phyloP scores from a whole-genome alignment of 2,797 vertebrate genomes.

The Channallabes apus region DNA sequence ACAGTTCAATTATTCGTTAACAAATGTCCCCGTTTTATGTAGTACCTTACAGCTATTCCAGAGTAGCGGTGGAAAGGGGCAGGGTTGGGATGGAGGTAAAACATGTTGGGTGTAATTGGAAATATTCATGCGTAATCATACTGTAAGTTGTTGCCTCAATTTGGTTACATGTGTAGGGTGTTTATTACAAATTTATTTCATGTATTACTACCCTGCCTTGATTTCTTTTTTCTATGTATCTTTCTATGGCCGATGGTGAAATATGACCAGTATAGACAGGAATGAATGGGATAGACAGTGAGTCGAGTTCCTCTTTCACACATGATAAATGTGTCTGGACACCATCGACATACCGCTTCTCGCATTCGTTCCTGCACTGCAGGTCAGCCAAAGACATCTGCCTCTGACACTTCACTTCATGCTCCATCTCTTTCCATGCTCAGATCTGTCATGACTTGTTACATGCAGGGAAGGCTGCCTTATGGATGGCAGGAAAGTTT shows the following conservation, averaged over 20 bases:
- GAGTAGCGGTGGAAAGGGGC: not conserved
- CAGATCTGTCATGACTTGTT: constrained; percentile 41
- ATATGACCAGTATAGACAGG: constrained; percentile 35
- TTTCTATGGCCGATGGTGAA: constrained; percentile 31
- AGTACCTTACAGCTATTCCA: not conserved
- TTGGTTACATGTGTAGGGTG: not conserved
- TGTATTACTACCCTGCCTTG: not conserved
- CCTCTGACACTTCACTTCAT: constrained; percentile 51
- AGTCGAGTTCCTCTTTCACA: constrained; percentile 40
- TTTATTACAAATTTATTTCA: not conserved
- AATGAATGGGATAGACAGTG: constrained; percentile 34
- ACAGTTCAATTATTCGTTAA: not conserved
- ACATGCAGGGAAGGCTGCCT: constrained; percentile 37
- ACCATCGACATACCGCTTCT: constrained; percentile 52
- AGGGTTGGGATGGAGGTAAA: not conserved
- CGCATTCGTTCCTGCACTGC: constrained; percentile 34
- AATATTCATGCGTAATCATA: not conserved
- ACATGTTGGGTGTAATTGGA: not conserved
- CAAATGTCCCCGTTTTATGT: not conserved
- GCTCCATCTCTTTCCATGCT: constrained; percentile 41
- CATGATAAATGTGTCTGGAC: constrained; percentile 59
- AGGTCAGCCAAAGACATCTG: constrained; percentile 55
- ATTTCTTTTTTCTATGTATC: constrained; percentile 24
- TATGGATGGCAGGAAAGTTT: constrained; percentile 35
- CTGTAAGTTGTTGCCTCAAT: not conserved